phyloP scores from a whole-genome alignment of 2,113 vertebrate genomes.

The Rynchops niger region DNA sequence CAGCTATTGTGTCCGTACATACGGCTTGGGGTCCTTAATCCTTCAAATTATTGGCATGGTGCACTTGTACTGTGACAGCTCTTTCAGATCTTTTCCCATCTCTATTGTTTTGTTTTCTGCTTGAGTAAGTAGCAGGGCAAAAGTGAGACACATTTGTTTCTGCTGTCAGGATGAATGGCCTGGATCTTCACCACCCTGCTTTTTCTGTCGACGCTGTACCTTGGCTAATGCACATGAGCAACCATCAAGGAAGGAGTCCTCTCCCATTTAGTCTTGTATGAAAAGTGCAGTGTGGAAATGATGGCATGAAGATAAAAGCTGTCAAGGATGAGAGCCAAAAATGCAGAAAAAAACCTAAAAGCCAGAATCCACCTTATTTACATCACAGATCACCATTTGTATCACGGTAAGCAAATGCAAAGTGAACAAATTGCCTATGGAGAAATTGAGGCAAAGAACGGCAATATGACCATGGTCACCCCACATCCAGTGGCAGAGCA shows the following conservation, averaged over 20 bases:
- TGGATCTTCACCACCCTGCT: not conserved
- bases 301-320: not conserved
- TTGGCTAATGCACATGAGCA: not conserved
- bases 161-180: not conserved
- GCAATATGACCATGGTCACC: not conserved
- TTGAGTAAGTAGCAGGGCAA: conserved; percentile 14
- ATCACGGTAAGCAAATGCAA: not conserved
- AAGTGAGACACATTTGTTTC: conserved; percentile 45
- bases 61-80: conserved; percentile 54
- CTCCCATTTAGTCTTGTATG: not conserved
- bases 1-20: conserved; percentile 43
- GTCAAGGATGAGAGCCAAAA: not conserved
- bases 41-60: conserved; percentile 64
- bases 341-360: not conserved
- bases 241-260: not conserved
- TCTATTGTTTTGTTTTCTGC: conserved; percentile 51
- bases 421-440: not conserved
- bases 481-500: not conserved
- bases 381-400: not conserved
- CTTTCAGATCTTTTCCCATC: conserved; percentile 44
- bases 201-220: not conserved
- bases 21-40: conserved; percentile 57
- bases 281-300: not conserved
- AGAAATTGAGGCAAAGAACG: not conserved
- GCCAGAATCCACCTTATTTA: not conserved